These are phyloP conservation scores for Syndactyla subalaris DNA, from an alignment of 2,797 vertebrate species.

Conservation along the genomic window DNA sequence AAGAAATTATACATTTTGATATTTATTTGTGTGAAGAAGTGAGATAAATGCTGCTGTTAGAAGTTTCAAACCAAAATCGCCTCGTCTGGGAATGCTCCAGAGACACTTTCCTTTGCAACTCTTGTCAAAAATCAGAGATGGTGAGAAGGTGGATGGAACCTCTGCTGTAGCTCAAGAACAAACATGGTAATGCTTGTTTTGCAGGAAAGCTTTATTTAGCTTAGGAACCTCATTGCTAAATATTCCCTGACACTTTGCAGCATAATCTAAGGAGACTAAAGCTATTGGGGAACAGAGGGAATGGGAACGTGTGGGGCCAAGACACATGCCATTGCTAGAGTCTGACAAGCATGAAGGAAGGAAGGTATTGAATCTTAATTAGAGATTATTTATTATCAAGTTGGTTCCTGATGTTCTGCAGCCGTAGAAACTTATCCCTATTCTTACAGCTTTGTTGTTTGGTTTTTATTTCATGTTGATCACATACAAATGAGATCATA, in stretches of 20 bases:
- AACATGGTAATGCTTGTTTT: not conserved
- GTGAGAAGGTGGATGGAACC: not conserved
- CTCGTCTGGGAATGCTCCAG: accelerated
- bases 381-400: not conserved
- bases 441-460: not conserved
- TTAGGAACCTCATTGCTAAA: slow-evolving; percentile 1
- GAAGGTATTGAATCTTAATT: not conserved
- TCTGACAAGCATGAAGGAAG: not conserved
- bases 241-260: not conserved
- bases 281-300: not conserved
- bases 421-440: not conserved
- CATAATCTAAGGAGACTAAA: not conserved
- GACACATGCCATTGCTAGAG: not conserved
- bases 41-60: not conserved
- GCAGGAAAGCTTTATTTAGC: not conserved
- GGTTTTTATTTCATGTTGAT: not conserved
- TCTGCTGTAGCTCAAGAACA: not conserved
- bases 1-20: not conserved
- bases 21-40: not conserved
- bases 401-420: not conserved
- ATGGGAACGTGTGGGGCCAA: not conserved
- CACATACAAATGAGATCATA: not conserved
- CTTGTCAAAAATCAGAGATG: not conserved
- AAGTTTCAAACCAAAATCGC: not conserved
- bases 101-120: not conserved